Conservation (phyloP, 2,113 vertebrate species). For the Cebidichthys violaceus region DNA sequence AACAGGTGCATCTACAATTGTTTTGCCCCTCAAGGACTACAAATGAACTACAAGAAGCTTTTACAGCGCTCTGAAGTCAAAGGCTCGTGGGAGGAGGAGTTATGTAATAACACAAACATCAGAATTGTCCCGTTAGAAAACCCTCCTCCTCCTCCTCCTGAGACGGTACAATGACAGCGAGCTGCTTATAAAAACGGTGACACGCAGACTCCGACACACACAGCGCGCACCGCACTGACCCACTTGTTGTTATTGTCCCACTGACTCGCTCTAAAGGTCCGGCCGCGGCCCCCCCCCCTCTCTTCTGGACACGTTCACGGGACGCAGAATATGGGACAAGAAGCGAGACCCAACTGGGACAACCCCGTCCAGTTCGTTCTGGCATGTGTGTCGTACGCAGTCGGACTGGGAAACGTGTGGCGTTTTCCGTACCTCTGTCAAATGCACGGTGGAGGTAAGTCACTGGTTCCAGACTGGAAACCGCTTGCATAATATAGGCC, state of each 20-base stretch:
- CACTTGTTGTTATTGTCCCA: background rate
- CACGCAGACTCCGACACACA: background rate
- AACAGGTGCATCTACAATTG: background rate
- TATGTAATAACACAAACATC: background rate
- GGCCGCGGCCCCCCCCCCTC: background rate
- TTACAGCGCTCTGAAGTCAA: no score
- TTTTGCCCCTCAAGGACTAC: background rate
- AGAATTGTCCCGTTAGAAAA: background rate
- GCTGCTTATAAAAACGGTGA: background rate
- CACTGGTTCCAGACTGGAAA: background rate
- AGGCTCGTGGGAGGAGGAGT: constrained; percentile 4
- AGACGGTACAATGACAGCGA: background rate
- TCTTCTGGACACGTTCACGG: background rate
- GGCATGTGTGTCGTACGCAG: constrained; percentile 93
- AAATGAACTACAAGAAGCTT: background rate
- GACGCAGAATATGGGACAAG: constrained; percentile 75
- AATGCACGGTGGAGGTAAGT: constrained; percentile 95
- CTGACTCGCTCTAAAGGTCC: background rate
- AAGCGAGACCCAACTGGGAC: constrained; percentile 88
- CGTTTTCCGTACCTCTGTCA: constrained; percentile 97
- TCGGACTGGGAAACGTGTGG: constrained; percentile 97
- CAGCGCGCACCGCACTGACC: background rate
- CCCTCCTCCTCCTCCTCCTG: constrained; percentile 31
- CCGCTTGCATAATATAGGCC: no score
- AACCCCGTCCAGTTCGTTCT: constrained; percentile 90